These are phyloP conservation scores for Nematostella vectensis DNA, from an alignment of 92 coral and sea anemone genomes.

Conservation along the genomic window DNA sequence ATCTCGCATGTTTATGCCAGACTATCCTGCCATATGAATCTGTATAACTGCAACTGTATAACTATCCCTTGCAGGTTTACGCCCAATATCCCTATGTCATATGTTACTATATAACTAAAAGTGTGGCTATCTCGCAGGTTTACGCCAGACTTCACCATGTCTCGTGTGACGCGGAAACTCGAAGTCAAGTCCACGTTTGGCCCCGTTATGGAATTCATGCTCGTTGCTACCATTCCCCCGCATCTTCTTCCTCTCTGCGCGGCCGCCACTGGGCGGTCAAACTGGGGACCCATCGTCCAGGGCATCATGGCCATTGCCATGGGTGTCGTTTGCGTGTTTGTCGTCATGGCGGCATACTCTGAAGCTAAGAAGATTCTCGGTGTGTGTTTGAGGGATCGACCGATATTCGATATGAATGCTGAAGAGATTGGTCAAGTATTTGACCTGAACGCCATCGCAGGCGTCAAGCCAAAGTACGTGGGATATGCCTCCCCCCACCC, in stretches of 20 bases:
- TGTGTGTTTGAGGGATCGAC: constrained; percentile 43
- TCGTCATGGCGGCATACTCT: constrained; percentile 67
- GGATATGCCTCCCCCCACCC: neutral
- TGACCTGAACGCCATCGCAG: constrained; percentile 86
- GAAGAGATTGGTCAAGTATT: constrained; percentile 68
- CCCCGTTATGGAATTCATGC: constrained; percentile 81
- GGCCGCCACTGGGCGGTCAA: constrained; percentile 75
- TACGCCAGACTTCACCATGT: constrained; percentile 96
- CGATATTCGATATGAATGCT: constrained; percentile 30
- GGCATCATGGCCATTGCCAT: constrained; percentile 50
- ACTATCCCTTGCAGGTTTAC: too few relatives aligned
- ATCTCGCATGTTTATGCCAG: too few relatives aligned
- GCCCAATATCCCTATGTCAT: too few relatives aligned
- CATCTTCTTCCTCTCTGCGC: constrained; percentile 98
- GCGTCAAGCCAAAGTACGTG: constrained; percentile 60
- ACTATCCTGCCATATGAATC: too few relatives aligned
- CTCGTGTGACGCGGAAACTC: constrained; percentile 87
- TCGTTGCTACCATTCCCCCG: constrained; percentile 94
- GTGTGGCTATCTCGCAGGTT: constrained; percentile 58
- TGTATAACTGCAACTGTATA: too few relatives aligned
- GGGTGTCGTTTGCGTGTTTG: constrained; percentile 55
- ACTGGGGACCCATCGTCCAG: constrained; percentile 82
- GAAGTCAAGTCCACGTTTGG: constrained; percentile 87
- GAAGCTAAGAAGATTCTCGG: constrained; percentile 88
- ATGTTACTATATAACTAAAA: too few relatives aligned